A percentile compares a stretch with the other conserved stretches of the same genome.
phyloP scores from a whole-genome alignment of 1,140 invertebrate genomes.

The Pomacea maculata region DNA sequence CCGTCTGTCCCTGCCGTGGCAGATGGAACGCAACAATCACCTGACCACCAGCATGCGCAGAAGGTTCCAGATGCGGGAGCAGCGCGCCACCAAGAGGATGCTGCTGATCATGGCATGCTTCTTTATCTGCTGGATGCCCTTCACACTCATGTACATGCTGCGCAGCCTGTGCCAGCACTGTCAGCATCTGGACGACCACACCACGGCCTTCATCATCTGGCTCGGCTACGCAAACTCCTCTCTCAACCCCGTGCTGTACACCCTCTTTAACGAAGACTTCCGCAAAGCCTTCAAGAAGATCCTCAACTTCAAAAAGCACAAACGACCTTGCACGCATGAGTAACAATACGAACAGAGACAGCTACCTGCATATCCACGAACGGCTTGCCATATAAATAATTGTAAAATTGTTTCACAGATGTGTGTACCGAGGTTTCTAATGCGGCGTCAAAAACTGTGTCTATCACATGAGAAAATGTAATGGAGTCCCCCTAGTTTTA shows the following conservation, averaged over 20 bases:
- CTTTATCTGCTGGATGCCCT: conserved; percentile 97
- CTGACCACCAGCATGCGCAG: conserved; percentile 51
- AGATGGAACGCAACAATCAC: conserved; percentile 27
- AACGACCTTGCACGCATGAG: not conserved
- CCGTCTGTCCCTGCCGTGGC: conserved; percentile 28
- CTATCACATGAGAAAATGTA: too few species aligned
- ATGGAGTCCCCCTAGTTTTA: too few species aligned
- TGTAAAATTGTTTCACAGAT: too few species aligned
- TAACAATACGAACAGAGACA: not conserved
- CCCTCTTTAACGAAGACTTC: conserved; percentile 98
- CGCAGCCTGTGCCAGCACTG: conserved; percentile 56
- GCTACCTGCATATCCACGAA: too few species aligned
- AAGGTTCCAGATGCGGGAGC: conserved; percentile 78
- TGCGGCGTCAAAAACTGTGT: too few species aligned
- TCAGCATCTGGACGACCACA: conserved; percentile 49
- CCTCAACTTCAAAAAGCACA: conserved; percentile 19
- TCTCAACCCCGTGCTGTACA: conserved; percentile 95
- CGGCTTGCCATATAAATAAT: too few species aligned
- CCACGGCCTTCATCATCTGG: conserved; percentile 73
- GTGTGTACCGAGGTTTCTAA: too few species aligned
- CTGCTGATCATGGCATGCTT: conserved; percentile 99
- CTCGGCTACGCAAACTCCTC: conserved; percentile 98
- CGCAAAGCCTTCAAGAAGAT: conserved; percentile 85
- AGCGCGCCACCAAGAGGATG: conserved; percentile 94
- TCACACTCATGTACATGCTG: conserved; percentile 82